These are phyloP conservation scores for Ondatra zibethicus DNA, from an alignment of 2,113 vertebrate species.

Conservation along the genomic window DNA sequence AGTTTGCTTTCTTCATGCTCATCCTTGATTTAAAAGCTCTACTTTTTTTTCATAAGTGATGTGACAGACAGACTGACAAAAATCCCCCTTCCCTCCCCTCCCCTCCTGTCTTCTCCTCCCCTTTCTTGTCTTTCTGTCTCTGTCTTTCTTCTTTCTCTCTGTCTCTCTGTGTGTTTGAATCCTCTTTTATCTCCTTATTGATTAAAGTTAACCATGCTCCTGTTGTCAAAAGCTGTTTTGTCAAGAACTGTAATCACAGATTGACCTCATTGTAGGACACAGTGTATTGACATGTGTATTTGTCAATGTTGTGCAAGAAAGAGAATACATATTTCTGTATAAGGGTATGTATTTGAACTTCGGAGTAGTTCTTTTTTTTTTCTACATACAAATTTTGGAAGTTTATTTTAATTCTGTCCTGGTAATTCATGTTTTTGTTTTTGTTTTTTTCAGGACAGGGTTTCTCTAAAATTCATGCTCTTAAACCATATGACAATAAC, in stretches of 20 bases:
- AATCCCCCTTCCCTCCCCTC: accelerated
- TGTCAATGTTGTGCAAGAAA: not conserved
- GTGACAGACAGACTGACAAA: not conserved
- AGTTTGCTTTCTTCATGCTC: not conserved
- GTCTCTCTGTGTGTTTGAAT: accelerated
- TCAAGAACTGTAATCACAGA: not conserved
- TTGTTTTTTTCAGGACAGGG: no score
- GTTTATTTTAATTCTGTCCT: constrained; percentile 10
- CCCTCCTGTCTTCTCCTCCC: not conserved
- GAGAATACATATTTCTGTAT: not conserved
- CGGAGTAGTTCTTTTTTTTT: not conserved
- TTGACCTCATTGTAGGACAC: constrained; percentile 9
- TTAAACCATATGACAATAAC: not conserved
- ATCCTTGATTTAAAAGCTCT: not conserved
- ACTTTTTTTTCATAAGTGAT: not conserved
- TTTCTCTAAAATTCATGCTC: not conserved
- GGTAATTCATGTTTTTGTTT: not conserved
- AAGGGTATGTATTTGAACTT: not conserved
- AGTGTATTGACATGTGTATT: not conserved
- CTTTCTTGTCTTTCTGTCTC: not conserved
- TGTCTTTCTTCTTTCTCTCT: not conserved
- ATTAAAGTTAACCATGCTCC: not conserved
- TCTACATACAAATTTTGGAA: not conserved
- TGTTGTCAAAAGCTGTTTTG: not conserved
- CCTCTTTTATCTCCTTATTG: constrained; percentile 9